These are phyloP conservation scores for Drosophila atroscutellata DNA, from an alignment of 2,888 invertebrate species.

Conservation along the genomic window DNA sequence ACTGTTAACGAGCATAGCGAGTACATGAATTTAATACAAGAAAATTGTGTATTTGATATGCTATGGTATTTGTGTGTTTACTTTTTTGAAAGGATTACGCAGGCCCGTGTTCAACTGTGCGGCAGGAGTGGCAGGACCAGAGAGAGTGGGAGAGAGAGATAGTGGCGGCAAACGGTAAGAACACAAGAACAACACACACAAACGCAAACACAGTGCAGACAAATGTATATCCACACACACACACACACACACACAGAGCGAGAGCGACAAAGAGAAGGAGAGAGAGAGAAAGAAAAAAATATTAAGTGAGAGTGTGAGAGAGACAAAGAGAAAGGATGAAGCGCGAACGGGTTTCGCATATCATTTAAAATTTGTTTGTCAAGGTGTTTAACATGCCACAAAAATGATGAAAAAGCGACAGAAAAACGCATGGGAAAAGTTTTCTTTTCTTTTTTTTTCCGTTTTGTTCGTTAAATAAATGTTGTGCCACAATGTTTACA, in stretches of 20 bases:
- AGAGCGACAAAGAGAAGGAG: constrained; percentile 8
- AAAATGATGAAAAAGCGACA: constrained; percentile 19
- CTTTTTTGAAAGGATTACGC: constrained; percentile 84
- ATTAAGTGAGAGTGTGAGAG: constrained; percentile 7
- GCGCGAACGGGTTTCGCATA: constrained; percentile 40
- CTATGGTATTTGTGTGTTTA: constrained; percentile 70
- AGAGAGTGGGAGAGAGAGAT: neutral
- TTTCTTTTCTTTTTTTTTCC: neutral
- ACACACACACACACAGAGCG: neutral
- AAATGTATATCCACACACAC: neutral
- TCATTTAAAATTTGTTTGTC: constrained; percentile 54
- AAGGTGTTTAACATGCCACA: constrained; percentile 58
- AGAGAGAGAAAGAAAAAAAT: constrained; percentile 21
- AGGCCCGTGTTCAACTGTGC: constrained; percentile 84
- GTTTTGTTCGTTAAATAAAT: constrained; percentile 10
- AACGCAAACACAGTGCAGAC: constrained; percentile 48
- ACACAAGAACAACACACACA: constrained; percentile 28
- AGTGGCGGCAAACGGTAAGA: constrained; percentile 23
- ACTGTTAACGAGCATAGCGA: constrained; percentile 2
- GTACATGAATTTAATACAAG: constrained; percentile 41
- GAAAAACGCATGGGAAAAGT: constrained; percentile 20
- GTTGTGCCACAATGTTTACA: constrained; percentile 15
- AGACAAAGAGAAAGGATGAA: constrained; percentile 12
- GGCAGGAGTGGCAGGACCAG: constrained; percentile 32
- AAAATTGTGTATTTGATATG: constrained; percentile 44